Base-by-base conservation (phyloP, 1,140 invertebrate species). In the Asobara japonica region DNA sequence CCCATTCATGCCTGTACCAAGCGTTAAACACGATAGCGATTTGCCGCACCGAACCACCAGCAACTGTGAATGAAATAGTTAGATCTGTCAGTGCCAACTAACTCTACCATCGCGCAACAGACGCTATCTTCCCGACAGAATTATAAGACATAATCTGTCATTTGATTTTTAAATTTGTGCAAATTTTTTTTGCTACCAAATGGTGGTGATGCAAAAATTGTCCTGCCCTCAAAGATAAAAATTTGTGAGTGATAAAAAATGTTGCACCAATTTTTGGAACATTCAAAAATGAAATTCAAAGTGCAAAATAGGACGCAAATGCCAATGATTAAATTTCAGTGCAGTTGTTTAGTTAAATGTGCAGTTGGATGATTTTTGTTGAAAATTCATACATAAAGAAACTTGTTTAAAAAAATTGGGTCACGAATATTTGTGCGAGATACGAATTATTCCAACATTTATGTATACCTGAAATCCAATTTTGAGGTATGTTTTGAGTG, bases 81-180 rank as follows among this genome's bases (percentile, higher is more conserved):
- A 69, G 77, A 81, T 78, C 81, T 81, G 78, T 79, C 84, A 86
- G 84, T 85, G 79, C 79, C 79, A 82, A 84, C 79, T 81, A 82
- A 84, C 82, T 76, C 78, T 81, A 77, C 76, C 80, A 72, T 73
- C 79, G 73, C 75, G 78, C 11, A 75, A 76, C 77, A 78, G 74
- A 73, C 65, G 69, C 66, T 76, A 76, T 74, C 66, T 69, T 72
- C 41, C 29, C 45, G 18, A 36, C 22, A 41, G 20, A 68, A 48
- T n/a, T 31, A n/a, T 31, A 30, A 27, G 18, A 65, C 4, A 16
- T 31, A 65, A 65, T 6, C 11, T 36, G 5, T 36, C 18, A 31
- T 0, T n/a, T 69, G 25, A 56, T 60, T 27, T 68, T 68, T 66
- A 38, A n/a, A 3, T 18, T 18, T 11, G 18, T 29, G 22, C 8